Evolutionary conservation across 37 sponge, comb jelly and placozoan genomes (phyloP).

Genomic region (Spongilla lacustris): DNA sequence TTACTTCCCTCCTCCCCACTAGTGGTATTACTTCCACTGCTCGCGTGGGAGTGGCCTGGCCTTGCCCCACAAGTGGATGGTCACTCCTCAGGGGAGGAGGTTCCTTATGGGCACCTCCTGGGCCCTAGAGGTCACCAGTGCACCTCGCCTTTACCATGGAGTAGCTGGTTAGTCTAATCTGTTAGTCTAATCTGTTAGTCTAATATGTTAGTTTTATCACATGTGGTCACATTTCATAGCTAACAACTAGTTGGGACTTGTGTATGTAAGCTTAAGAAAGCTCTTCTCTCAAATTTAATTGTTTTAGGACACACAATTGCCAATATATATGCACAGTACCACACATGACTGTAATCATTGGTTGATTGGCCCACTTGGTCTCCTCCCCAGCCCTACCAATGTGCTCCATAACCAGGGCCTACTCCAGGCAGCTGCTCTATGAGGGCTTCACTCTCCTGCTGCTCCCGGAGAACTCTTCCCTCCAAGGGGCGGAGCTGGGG

Average conservation of each 20-base stretch:
- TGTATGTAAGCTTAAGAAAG: not conserved
- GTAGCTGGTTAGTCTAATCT: slow-evolving; percentile 34
- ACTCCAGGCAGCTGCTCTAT: slow-evolving; percentile 56
- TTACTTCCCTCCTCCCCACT: not conserved
- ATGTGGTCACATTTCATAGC: too few relatives aligned
- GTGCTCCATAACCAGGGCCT: slow-evolving; percentile 53
- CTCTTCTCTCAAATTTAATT: too few relatives aligned
- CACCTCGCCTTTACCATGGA: slow-evolving; percentile 38
- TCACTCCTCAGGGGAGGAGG: slow-evolving; percentile 29
- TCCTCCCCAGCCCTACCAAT: slow-evolving; percentile 53
- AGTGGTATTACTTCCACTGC: slow-evolving; percentile 63
- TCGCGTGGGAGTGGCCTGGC: slow-evolving; percentile 29
- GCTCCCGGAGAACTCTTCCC: slow-evolving; percentile 4
- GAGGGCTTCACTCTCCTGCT: slow-evolving; percentile 50
- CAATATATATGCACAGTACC: not conserved
- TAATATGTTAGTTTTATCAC: too few relatives aligned
- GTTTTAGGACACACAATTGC: too few relatives aligned
- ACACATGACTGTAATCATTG: not conserved
- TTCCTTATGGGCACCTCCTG: slow-evolving; percentile 51
- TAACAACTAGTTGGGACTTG: too few relatives aligned
- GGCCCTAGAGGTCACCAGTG: slow-evolving; percentile 40
- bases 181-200: too few relatives aligned
- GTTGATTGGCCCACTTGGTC: not conserved
- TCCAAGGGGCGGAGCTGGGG: not conserved
- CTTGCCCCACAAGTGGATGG: slow-evolving; percentile 42